Conservation (phyloP, 2,113 vertebrate species). For the Ranitomeya variabilis region DNA sequence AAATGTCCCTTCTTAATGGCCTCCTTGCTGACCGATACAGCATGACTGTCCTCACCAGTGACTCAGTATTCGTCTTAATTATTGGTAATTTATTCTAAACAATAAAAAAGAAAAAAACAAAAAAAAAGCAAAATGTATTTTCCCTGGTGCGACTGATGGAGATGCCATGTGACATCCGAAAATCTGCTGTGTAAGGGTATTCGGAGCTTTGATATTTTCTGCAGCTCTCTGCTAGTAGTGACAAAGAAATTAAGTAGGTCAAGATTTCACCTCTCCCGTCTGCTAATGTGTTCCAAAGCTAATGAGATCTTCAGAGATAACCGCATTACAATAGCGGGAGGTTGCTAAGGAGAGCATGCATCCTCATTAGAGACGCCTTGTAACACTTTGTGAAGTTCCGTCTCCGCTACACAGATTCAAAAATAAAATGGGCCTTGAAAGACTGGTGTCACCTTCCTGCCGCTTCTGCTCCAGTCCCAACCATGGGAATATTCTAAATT, state of each 20-base stretch:
- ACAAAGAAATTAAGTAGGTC: constrained; percentile 68
- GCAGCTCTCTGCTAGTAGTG: constrained; percentile 62
- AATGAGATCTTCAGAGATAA: constrained; percentile 71
- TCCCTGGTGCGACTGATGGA: not conserved
- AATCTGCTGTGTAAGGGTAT: constrained; percentile 66
- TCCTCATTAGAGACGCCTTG: constrained; percentile 63
- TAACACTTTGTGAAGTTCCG: constrained; percentile 46
- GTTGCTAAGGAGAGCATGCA: constrained; percentile 68
- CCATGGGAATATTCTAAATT: not conserved
- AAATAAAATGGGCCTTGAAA: constrained; percentile 10
- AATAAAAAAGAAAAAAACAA: not conserved
- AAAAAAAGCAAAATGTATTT: not conserved
- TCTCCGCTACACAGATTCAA: not conserved
- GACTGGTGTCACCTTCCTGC: not conserved
- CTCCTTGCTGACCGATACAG: not conserved
- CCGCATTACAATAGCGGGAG: constrained; percentile 63
- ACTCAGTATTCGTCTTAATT: not conserved
- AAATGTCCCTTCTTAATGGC: not conserved
- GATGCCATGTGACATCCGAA: constrained; percentile 64
- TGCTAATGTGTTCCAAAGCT: constrained; percentile 67
- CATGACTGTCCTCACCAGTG: not conserved
- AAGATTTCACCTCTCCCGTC: constrained; percentile 64
- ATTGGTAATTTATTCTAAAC: not conserved
- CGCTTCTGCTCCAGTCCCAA: not conserved
- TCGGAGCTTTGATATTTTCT: constrained; percentile 65